phyloP scores from a whole-genome alignment of 1,140 invertebrate genomes.

The Paraescarpia echinospica region DNA sequence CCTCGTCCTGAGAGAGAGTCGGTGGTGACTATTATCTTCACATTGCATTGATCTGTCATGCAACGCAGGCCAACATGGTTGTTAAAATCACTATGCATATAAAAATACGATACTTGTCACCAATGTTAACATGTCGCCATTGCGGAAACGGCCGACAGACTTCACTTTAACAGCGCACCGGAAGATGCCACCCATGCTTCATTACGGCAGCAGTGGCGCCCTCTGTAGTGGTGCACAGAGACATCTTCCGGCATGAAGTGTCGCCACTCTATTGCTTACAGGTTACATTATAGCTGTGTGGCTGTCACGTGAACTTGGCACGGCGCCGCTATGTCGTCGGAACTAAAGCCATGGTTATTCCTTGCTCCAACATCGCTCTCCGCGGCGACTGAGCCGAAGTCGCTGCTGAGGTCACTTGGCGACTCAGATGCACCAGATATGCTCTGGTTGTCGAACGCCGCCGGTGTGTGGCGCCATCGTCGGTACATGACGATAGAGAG shows the following conservation, averaged over 20 bases:
- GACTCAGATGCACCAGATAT: not conserved
- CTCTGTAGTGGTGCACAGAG: not conserved
- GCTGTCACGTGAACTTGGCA: not conserved
- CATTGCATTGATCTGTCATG: not conserved
- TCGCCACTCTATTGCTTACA: not conserved
- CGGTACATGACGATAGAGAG: conserved; percentile 13
- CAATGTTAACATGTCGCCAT: not conserved
- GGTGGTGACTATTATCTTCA: not conserved
- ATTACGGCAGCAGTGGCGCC: not conserved
- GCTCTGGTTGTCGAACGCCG: conserved; percentile 2
- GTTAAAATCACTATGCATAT: conserved; percentile 6
- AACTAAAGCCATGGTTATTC: not conserved
- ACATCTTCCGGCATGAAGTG: not conserved
- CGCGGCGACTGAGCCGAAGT: not conserved
- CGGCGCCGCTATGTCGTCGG: not conserved
- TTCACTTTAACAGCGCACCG: not conserved
- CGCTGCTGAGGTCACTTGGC: not conserved
- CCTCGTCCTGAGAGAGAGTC: not conserved
- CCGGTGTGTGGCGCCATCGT: not conserved
- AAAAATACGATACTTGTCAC: not conserved
- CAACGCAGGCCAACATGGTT: not conserved
- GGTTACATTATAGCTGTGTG: not conserved
- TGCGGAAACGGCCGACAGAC: not conserved
- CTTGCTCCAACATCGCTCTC: not conserved
- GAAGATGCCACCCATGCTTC: not conserved